These are phyloP conservation scores for Drosophila triauraria DNA, from an alignment of 1,140 invertebrate species.

Conservation along the genomic window DNA sequence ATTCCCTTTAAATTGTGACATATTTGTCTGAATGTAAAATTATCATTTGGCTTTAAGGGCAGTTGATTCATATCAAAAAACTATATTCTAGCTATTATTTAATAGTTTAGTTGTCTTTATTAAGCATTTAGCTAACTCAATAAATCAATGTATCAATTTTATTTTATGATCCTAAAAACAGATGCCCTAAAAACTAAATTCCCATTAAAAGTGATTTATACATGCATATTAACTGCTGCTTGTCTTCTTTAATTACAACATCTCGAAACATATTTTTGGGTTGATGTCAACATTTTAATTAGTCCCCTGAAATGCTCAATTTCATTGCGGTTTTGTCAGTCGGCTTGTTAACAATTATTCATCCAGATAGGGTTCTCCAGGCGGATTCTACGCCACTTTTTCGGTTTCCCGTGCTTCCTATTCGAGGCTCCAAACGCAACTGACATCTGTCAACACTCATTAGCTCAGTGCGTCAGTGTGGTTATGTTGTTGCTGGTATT, in stretches of 20 bases:
- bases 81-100: too few species aligned
- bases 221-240: not conserved
- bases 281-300: conserved; percentile 67
- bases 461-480: conserved; percentile 45
- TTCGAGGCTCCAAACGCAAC: conserved; percentile 22
- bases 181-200: not conserved
- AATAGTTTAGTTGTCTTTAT: too few species aligned
- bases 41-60: too few species aligned
- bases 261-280: conserved; percentile 34
- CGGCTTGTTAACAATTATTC: conserved; percentile 59
- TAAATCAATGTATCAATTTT: not conserved
- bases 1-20: too few species aligned
- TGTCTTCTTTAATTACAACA: conserved; percentile 4
- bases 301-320: conserved; percentile 64
- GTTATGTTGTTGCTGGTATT: conserved; percentile 22
- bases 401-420: conserved; percentile 1
- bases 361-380: conserved; percentile 17
- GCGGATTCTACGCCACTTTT: conserved; percentile 11
- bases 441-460: conserved; percentile 67
- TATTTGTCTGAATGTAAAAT: too few species aligned
- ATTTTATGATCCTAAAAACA: too few species aligned
- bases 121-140: not conserved
- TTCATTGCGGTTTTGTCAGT: conserved; percentile 62
- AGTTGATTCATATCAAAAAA: too few species aligned
- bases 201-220: not conserved